Evolutionary conservation across 2,113 vertebrate genomes (phyloP), one percentile per base, ranked within the genome.

Genomic region (Cariama cristata): DNA sequence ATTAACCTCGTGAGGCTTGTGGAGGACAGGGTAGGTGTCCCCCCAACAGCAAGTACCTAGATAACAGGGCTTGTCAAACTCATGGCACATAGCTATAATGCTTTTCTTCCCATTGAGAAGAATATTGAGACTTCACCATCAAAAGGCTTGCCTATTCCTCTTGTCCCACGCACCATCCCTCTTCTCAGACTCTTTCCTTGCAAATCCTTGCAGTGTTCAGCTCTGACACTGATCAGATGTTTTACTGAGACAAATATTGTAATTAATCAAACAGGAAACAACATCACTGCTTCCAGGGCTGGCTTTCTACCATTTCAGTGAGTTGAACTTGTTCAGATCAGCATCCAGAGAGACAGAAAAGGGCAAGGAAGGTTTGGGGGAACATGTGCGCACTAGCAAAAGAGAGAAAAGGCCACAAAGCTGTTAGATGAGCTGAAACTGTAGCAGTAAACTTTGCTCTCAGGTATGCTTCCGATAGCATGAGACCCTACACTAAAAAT

Each of bases 81-180:
- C 52, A 13, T 0, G 63, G 56, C 9, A 64, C 0, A 0, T 5
- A 75, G 59, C 8, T 84, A 12, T 49, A 35, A 38, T 15, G 15
- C 8, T 85, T 50, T 35, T 63, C 59, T 81, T 90, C 47, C 64
- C 9, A 9, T 3, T 50, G 52, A 91, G 33, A 88, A 32, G 26
- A 47, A 21, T 18, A 73, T 11, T 5, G 11, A 89, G 60, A 52
- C 35, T 67, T 89, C 47, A 67, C 18, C 60, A 59, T 8, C 38
- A 55, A 67, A 62, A 72, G 18, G 23, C 7, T 67, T 44, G 6
- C 6, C 42, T 20, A 11, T 6, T 90, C 50, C 38, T 85, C 92
- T 75, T 44, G 33, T 64, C 18, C 10, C 44, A 75, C 23, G 64
- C 58, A 79, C 7, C 18, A 64, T 16, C 5, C n/a, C 22, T 35